Evolutionary conservation across 2,113 vertebrate genomes (phyloP).

Genomic region (Hassar affinis): DNA sequence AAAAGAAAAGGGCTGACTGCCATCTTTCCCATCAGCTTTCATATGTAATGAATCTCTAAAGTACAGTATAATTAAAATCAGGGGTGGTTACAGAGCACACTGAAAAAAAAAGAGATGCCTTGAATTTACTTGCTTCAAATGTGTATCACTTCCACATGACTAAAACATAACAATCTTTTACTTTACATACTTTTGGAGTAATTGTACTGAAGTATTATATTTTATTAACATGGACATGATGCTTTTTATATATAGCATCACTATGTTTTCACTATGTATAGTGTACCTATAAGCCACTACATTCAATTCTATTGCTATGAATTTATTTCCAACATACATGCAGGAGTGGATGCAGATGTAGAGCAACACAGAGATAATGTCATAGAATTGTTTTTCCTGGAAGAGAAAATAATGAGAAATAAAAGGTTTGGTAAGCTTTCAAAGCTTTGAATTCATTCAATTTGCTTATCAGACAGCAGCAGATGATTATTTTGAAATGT

Average conservation of each 20-base stretch:
- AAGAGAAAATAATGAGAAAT: background rate
- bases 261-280: background rate
- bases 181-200: background rate
- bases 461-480: background rate
- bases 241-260: background rate
- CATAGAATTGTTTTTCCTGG: background rate
- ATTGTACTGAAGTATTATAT: background rate
- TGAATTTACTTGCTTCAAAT: background rate
- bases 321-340: background rate
- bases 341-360: background rate
- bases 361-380: background rate
- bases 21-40: conserved; percentile 12
- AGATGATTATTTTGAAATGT: background rate
- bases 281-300: background rate
- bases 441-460: background rate
- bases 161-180: background rate
- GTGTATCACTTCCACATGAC: background rate
- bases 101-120: background rate
- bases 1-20: conserved; percentile 9
- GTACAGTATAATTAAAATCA: conserved; percentile 26
- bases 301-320: background rate
- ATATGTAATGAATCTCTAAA: conserved; percentile 28
- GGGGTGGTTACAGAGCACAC: background rate
- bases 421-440: background rate
- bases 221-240: background rate